Evolutionary conservation across 2,888 invertebrate genomes (phyloP).

Genomic region (Scaptodrosophila latifasciaeformis): DNA sequence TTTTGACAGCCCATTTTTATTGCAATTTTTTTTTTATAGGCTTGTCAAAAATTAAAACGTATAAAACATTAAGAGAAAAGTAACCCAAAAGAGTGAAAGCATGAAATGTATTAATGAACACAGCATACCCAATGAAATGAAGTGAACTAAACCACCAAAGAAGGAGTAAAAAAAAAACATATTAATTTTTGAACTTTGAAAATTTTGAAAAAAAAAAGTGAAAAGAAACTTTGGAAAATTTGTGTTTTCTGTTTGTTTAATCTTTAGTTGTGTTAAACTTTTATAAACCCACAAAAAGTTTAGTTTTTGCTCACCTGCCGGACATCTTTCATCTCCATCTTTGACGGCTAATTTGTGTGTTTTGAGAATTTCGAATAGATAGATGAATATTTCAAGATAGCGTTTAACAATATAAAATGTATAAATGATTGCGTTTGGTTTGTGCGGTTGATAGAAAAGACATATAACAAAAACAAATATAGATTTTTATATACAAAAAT

Average conservation of each 20-base stretch:
- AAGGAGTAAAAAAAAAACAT: no score
- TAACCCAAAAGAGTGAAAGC: conserved; percentile 27
- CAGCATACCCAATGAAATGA: no score
- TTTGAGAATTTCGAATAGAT: conserved; percentile 11
- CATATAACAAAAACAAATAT: conserved; percentile 53
- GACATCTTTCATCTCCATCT: conserved; percentile 82
- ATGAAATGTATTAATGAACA: no score
- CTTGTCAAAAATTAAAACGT: conserved; percentile 33
- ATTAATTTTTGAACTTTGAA: no score
- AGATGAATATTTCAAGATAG: no score
- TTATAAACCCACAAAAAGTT: conserved; percentile 28
- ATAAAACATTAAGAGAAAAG: conserved; percentile 48
- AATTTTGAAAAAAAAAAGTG: conserved; percentile 9
- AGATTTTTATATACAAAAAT: conserved; percentile 29
- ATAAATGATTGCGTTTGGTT: conserved; percentile 25
- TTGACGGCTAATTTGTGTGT: conserved; percentile 77
- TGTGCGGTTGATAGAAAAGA: conserved; percentile 34
- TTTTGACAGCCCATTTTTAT: conserved; percentile 47
- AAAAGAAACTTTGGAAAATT: conserved; percentile 6
- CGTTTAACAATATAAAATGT: no score
- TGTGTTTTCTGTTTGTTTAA: conserved; percentile 17
- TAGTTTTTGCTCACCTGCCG: conserved; percentile 79
- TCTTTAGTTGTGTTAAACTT: conserved; percentile 35
- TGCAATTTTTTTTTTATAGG: conserved; percentile 32
- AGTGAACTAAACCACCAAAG: conserved; percentile 41